These are phyloP conservation scores for Drosophila macrospina DNA, from an alignment of 2,888 invertebrate genomes.

Conservation along the genomic window DNA sequence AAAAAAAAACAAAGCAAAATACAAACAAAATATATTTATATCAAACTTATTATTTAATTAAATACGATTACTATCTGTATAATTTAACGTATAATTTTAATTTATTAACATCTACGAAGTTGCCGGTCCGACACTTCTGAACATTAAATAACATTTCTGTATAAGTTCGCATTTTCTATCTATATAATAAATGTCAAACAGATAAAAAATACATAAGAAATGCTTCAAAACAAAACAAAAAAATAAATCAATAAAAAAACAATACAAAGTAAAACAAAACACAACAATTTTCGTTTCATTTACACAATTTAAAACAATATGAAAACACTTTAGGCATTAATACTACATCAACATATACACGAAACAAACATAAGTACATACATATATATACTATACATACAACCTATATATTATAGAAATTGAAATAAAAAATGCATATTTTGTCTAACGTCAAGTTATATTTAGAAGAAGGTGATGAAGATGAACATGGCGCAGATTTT, in stretches of 20 bases:
- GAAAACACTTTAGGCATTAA: conserved; percentile 51
- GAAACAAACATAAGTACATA: conserved; percentile 30
- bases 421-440: conserved; percentile 64
- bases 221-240: conserved; percentile 58
- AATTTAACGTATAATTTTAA: conserved; percentile 51
- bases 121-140: conserved; percentile 26
- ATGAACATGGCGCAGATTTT: conserved; percentile 47
- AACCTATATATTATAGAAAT: conserved; percentile 52
- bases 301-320: conserved; percentile 49
- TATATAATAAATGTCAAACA: conserved; percentile 73
- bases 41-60: conserved; percentile 40
- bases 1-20: conserved; percentile 10
- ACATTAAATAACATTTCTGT: conserved; percentile 41
- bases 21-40: conserved; percentile 25
- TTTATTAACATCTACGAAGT: conserved; percentile 42
- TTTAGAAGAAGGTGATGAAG: conserved; percentile 50
- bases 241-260: conserved; percentile 30
- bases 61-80: conserved; percentile 31
- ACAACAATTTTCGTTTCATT: conserved; percentile 66
- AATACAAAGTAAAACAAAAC: conserved; percentile 61
- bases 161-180: conserved; percentile 73
- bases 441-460: conserved; percentile 77
- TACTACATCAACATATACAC: conserved; percentile 38
- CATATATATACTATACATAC: conserved; percentile 30
- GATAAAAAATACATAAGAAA: conserved; percentile 65